A percentile compares a stretch with the other conserved stretches of the same genome.
Conservation (phyloP, 1,140 invertebrate species). For the Drosophila subpulchrella region DNA sequence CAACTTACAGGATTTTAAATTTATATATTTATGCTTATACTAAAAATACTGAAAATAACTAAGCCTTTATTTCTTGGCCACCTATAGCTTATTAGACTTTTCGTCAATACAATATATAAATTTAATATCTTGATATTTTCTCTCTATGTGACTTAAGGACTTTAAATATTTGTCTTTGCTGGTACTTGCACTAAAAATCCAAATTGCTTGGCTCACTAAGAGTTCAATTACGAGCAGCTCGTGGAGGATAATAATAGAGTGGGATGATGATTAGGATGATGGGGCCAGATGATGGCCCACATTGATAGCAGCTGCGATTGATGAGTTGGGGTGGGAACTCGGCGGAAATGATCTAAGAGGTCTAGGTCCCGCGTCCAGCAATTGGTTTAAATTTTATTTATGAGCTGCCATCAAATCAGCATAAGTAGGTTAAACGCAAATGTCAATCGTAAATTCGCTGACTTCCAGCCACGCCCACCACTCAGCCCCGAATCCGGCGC, state of each 20-base stretch:
- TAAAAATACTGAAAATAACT: too few relatives aligned
- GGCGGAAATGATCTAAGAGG: slow-evolving; percentile 25
- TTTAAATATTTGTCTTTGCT: slow-evolving; percentile 74
- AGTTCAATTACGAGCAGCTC: slow-evolving; percentile 70
- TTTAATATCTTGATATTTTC: too few relatives aligned
- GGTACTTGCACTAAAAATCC: slow-evolving; percentile 58
- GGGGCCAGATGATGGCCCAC: slow-evolving; percentile 62
- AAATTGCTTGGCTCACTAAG: slow-evolving; percentile 78
- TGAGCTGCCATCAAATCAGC: slow-evolving; percentile 83
- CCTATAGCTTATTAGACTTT: too few relatives aligned
- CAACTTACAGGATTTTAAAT: too few relatives aligned
- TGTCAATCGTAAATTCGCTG: slow-evolving; percentile 82
- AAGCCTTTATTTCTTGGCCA: too few relatives aligned
- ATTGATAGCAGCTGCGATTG: slow-evolving; percentile 82
- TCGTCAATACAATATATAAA: too few relatives aligned
- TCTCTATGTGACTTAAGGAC: slow-evolving; percentile 2
- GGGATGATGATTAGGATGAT: slow-evolving; percentile 30
- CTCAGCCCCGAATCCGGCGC: not conserved
- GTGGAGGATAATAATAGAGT: slow-evolving; percentile 31
- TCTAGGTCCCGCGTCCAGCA: slow-evolving; percentile 57
- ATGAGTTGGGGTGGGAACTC: slow-evolving; percentile 26
- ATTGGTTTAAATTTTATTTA: slow-evolving; percentile 83
- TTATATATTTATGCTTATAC: too few relatives aligned
- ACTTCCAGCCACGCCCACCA: slow-evolving; percentile 52
- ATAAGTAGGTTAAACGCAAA: slow-evolving; percentile 83